Evolutionary conservation across 2,113 vertebrate genomes (phyloP).

Genomic region (Maccullochella peelii): DNA sequence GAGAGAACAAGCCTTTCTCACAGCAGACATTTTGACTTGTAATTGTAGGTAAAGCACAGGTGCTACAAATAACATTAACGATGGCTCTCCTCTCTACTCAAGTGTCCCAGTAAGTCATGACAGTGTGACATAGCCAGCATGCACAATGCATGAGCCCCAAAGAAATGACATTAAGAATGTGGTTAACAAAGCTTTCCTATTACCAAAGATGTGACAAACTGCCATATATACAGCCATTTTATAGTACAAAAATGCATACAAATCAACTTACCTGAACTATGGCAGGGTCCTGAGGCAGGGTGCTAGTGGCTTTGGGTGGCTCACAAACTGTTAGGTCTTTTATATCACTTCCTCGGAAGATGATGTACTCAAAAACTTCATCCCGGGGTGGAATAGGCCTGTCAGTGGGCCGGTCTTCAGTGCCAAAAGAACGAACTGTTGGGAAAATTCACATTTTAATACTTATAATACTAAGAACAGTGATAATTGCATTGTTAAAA

Average conservation of each 20-base stretch:
- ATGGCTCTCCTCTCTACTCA: not conserved
- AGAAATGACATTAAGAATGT: not conserved
- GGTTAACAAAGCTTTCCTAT: not conserved
- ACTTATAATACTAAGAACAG: not conserved
- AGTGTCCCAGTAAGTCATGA: not conserved
- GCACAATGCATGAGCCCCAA: not conserved
- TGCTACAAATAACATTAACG: not conserved
- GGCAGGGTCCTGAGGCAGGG: slow-evolving; percentile 96
- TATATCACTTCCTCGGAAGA: slow-evolving; percentile 97
- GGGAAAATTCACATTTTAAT: not conserved
- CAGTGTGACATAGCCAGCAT: not conserved
- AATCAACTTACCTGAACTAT: slow-evolving; percentile 91
- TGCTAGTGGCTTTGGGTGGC: slow-evolving; percentile 94
- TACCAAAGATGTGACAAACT: not conserved
- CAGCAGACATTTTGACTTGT: not conserved
- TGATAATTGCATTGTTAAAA: not conserved
- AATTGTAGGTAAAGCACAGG: not conserved
- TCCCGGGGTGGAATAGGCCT: slow-evolving; percentile 96
- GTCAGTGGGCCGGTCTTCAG: slow-evolving; percentile 96
- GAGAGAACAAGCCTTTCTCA: not conserved
- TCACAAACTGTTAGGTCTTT: slow-evolving; percentile 98
- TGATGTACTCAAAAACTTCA: slow-evolving; percentile 98
- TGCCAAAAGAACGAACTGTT: slow-evolving; percentile 95
- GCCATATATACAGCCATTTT: not conserved
- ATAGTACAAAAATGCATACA: not conserved